These are phyloP conservation scores for Ormyrus labotus DNA, from an alignment of 2,888 invertebrate species.

Conservation along the genomic window DNA sequence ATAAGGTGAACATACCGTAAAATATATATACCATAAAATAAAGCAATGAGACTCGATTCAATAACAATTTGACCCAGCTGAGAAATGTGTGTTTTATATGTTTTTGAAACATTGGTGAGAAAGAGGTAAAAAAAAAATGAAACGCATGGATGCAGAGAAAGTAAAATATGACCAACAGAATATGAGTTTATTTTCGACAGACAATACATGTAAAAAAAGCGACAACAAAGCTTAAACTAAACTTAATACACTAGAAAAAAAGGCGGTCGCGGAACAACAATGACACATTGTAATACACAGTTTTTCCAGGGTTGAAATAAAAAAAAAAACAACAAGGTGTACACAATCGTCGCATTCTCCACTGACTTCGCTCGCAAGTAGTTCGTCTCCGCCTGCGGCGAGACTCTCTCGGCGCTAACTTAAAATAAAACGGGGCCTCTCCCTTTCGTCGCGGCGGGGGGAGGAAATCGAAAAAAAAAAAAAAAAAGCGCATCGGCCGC, in stretches of 20 bases:
- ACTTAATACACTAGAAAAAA: constrained; percentile 30
- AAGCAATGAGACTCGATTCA: too few relatives aligned
- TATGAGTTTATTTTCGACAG: constrained; percentile 48
- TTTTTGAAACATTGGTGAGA: not conserved
- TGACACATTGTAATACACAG: constrained; percentile 20
- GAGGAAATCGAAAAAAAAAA: too few relatives aligned
- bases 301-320: not conserved
- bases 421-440: too few relatives aligned
- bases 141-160: constrained; percentile 28
- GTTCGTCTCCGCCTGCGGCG: constrained; percentile 28
- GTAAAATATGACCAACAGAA: constrained; percentile 43
- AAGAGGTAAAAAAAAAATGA: constrained; percentile 33
- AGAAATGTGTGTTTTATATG: too few relatives aligned
- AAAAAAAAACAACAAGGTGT: too few relatives aligned
- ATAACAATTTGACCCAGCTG: too few relatives aligned
- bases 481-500: too few relatives aligned
- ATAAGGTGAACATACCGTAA: too few relatives aligned
- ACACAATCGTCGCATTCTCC: not conserved
- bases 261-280: constrained; percentile 17
- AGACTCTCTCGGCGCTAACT: not conserved
- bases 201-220: constrained; percentile 27
- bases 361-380: constrained; percentile 14
- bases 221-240: not conserved
- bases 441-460: too few relatives aligned
- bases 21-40: too few relatives aligned